Evolutionary conservation across 2,888 invertebrate species (phyloP).

Genomic region (Drosophila mimica): DNA sequence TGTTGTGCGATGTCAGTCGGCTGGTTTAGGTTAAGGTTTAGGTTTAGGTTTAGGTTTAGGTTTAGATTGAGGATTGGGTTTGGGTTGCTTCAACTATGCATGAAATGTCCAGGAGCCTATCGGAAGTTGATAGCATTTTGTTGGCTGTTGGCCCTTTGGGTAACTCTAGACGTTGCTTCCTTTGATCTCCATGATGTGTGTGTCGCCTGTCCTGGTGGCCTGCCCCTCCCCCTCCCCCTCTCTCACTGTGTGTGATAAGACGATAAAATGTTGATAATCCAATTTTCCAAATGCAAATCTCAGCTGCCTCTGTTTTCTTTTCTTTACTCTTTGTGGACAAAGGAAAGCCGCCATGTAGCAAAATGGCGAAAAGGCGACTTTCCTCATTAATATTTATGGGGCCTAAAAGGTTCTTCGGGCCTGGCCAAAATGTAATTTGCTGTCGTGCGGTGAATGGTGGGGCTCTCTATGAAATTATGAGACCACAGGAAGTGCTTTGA

Average conservation of each 20-base stretch:
- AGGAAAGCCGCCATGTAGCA: constrained; percentile 32
- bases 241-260: neutral
- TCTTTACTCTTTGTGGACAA: constrained; percentile 16
- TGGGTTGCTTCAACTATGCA: constrained; percentile 55
- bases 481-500: constrained; percentile 60
- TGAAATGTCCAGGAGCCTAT: constrained; percentile 69
- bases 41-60: neutral
- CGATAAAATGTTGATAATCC: constrained; percentile 70
- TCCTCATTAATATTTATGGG: constrained; percentile 57
- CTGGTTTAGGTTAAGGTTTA: neutral
- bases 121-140: constrained; percentile 68
- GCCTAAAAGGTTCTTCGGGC: constrained; percentile 43
- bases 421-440: constrained; percentile 36
- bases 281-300: constrained; percentile 74
- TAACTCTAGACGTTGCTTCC: constrained; percentile 70
- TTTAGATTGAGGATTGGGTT: neutral
- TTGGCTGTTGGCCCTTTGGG: constrained; percentile 35
- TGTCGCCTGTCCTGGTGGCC: constrained; percentile 30
- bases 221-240: neutral
- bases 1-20: constrained; percentile 61
- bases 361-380: neutral
- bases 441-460: constrained; percentile 4
- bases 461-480: constrained; percentile 35
- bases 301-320: constrained; percentile 54
- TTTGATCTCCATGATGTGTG: constrained; percentile 50